Evolutionary conservation across 1,140 invertebrate genomes (phyloP).

Genomic region (Tetraneura akinire): DNA sequence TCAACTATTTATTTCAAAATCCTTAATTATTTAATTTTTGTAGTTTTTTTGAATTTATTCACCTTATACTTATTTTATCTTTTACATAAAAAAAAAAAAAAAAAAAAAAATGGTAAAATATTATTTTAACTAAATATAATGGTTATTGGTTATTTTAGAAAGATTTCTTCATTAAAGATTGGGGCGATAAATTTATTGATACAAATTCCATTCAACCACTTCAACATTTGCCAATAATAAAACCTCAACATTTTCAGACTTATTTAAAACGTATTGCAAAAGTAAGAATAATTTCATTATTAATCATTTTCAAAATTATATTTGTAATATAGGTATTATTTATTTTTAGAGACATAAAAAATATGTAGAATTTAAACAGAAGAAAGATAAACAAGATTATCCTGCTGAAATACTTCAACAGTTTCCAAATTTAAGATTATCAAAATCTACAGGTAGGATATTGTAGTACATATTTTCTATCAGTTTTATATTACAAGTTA

Average conservation of each 20-base stretch:
- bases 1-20: no score
- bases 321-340: not conserved
- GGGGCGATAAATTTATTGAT: conserved; percentile 94
- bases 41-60: no score
- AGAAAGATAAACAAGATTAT: conserved; percentile 57
- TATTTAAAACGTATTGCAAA: conserved; percentile 81
- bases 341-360: conserved; percentile 61
- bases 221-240: conserved; percentile 81
- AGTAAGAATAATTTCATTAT: conserved; percentile 27
- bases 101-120: no score
- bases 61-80: no score
- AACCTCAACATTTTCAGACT: conserved; percentile 79
- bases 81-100: no score
- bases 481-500: no score
- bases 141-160: conserved; percentile 59
- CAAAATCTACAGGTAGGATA: conserved; percentile 59
- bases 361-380: conserved; percentile 60
- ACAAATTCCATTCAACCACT: conserved; percentile 74
- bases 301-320: not conserved
- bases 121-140: not conserved
- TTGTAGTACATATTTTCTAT: not conserved
- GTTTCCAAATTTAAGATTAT: conserved; percentile 61
- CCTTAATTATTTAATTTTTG: no score
- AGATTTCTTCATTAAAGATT: conserved; percentile 96
- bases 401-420: conserved; percentile 61